Evolutionary conservation across 2,888 invertebrate genomes (phyloP).

Genomic region (Ophion ellenae): DNA sequence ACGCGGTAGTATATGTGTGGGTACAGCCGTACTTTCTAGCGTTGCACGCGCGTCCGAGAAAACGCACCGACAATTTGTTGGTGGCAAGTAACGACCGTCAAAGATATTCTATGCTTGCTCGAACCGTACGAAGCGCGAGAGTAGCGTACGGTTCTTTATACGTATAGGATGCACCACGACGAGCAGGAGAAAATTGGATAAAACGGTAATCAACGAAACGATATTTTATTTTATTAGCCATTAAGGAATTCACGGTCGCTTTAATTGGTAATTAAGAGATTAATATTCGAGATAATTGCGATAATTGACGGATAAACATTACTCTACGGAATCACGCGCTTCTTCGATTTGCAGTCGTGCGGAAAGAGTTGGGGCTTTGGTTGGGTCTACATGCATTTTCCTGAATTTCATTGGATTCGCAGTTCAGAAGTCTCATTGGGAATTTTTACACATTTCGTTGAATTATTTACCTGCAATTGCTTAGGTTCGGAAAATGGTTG

Average conservation of each 20-base stretch:
- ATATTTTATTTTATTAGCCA: conserved; percentile 4
- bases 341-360: too few relatives aligned
- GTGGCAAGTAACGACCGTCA: conserved; percentile 45
- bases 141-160: neutral
- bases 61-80: conserved; percentile 60
- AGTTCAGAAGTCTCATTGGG: too few relatives aligned
- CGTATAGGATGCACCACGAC: neutral
- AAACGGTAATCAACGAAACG: conserved; percentile 1
- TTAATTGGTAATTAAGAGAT: neutral
- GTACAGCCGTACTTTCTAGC: conserved; percentile 22
- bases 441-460: too few relatives aligned
- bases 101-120: conserved; percentile 19
- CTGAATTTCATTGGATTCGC: too few relatives aligned
- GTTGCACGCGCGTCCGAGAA: conserved; percentile 28
- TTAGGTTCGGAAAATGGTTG: too few relatives aligned
- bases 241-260: neutral
- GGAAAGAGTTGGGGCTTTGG: too few relatives aligned
- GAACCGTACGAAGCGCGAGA: neutral
- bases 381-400: too few relatives aligned
- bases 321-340: too few relatives aligned
- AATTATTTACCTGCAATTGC: too few relatives aligned
- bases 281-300: too few relatives aligned
- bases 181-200: neutral
- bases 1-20: conserved; percentile 9
- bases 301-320: neutral